Conservation (phyloP, 2,113 vertebrate species). For the Cyanoliseus patagonus region DNA sequence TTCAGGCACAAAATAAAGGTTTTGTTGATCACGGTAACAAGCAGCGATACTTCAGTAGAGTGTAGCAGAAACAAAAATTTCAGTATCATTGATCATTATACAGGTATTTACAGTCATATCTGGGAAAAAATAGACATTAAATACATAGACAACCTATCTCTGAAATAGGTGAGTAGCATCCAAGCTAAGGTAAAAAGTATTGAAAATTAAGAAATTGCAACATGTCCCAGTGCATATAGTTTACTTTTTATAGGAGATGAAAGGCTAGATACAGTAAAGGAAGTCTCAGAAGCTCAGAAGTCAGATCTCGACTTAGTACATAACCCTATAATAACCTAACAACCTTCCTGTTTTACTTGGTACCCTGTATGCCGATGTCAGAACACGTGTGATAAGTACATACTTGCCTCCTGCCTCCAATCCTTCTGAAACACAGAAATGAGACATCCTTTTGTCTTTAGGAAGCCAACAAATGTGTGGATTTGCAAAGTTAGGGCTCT, state of each 20-base stretch:
- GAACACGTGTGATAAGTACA: fast-evolving
- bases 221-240: background rate
- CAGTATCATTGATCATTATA: background rate
- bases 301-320: background rate
- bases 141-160: background rate
- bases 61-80: background rate
- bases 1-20: conserved; percentile 8
- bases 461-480: background rate
- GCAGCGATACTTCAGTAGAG: background rate
- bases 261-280: background rate
- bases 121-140: background rate
- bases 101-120: background rate
- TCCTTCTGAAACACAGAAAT: background rate
- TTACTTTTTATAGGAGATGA: background rate
- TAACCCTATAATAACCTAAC: background rate
- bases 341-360: background rate
- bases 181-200: background rate
- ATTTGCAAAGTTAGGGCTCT: background rate
- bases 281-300: background rate
- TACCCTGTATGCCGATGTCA: background rate
- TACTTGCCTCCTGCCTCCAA: background rate
- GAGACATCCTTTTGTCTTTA: background rate
- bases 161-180: background rate
- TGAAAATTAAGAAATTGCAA: background rate
- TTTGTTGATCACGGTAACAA: conserved; percentile 5